Evolutionary conservation across 2,888 invertebrate genomes (phyloP).

Genomic region (Halictus quadricinctus): DNA sequence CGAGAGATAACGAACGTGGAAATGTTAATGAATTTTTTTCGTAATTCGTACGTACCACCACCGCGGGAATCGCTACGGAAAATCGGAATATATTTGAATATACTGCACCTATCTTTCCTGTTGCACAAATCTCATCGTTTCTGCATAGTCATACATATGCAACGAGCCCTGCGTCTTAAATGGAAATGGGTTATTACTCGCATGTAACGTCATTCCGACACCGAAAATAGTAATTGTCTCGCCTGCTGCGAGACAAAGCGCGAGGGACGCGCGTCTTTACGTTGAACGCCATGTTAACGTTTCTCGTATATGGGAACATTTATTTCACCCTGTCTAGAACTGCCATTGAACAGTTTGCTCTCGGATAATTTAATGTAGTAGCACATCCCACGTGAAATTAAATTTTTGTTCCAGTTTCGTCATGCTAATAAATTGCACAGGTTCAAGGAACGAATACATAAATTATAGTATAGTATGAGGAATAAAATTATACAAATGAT

Average conservation of each 20-base stretch:
- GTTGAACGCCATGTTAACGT: not conserved
- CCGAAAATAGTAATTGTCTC: constrained; percentile 12
- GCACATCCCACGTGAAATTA: not conserved
- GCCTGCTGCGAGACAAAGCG: not conserved
- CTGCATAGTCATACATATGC: constrained; percentile 41
- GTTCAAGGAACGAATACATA: not conserved
- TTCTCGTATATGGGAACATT: not conserved
- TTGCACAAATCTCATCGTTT: constrained; percentile 33
- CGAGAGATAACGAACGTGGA: constrained; percentile 21
- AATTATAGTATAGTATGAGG: no score
- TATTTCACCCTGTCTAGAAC: not conserved
- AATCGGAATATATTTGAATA: constrained; percentile 52
- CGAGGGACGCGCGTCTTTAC: not conserved
- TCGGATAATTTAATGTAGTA: not conserved
- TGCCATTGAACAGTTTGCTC: not conserved
- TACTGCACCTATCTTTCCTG: constrained; percentile 29
- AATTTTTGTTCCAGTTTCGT: not conserved
- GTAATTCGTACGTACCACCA: constrained; percentile 30
- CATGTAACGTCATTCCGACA: not conserved
- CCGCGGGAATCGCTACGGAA: constrained; percentile 11
- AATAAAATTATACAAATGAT: no score
- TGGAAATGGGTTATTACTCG: constrained; percentile 17
- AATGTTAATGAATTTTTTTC: constrained; percentile 43
- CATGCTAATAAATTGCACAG: not conserved
- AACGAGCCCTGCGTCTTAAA: constrained; percentile 23